Percentiles rank a stretch among this genome's conserved stretches.
Conservation (phyloP, 2,888 invertebrate genomes). For the Phengaris arion region DNA sequence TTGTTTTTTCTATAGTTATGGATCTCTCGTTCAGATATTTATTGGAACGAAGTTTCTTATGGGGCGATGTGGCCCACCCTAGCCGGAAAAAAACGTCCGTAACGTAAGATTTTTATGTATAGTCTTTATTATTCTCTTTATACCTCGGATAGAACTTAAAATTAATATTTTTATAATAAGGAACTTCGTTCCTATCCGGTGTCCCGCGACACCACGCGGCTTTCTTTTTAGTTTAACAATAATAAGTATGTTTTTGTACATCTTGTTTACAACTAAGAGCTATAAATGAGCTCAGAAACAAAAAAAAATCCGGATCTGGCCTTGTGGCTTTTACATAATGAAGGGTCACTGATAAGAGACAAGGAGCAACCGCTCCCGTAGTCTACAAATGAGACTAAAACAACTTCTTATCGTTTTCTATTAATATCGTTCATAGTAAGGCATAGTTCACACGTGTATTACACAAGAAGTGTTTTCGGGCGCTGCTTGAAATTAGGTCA, state of each 20-base stretch:
- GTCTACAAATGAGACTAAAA: slow-evolving; percentile 58
- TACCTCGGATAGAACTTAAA: no score
- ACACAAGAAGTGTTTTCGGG: slow-evolving; percentile 42
- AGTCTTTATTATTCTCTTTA: no score
- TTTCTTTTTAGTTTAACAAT: neutral
- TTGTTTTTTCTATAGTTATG: no score
- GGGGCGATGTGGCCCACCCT: no score
- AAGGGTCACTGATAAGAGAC: slow-evolving; percentile 42
- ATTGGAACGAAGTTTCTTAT: no score
- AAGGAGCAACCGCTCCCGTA: slow-evolving; percentile 44
- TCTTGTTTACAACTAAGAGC: neutral
- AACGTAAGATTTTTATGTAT: no score
- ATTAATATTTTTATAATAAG: no score
- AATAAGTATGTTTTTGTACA: neutral
- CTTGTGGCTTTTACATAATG: slow-evolving; percentile 45
- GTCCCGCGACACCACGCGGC: no score
- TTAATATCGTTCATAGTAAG: slow-evolving; percentile 63
- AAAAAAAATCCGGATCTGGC: slow-evolving; percentile 36
- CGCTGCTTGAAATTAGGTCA: slow-evolving; percentile 13
- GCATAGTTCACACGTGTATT: slow-evolving; percentile 56
- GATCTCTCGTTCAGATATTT: neutral
- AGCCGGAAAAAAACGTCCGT: no score
- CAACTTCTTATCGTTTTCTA: slow-evolving; percentile 64
- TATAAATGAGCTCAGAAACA: slow-evolving; percentile 23
- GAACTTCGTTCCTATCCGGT: no score